Conservation (phyloP, 2,113 vertebrate genomes). For the Pogonocichla stellata region DNA sequence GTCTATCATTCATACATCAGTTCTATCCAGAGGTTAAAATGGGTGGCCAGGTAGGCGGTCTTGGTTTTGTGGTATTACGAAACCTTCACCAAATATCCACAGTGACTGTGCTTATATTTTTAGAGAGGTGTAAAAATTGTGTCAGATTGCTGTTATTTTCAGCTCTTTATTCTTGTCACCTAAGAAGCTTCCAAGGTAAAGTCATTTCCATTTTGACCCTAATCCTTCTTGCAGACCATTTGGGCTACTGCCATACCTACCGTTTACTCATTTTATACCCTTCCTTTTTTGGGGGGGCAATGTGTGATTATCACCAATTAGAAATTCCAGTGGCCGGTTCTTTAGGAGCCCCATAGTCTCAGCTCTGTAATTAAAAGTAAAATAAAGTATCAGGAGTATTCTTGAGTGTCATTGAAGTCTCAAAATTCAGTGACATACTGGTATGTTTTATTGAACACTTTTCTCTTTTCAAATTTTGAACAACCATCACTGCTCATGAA, state of each 20-base stretch:
- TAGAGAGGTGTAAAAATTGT: neutral
- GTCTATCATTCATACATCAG: neutral
- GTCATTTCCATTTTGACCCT: neutral
- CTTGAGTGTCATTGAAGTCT: neutral
- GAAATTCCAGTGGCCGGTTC: neutral
- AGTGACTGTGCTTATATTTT: neutral
- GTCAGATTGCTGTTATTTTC: neutral
- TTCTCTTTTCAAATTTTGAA: neutral
- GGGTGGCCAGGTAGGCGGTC: neutral
- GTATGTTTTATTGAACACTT: neutral
- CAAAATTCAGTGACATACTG: neutral
- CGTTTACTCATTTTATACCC: neutral
- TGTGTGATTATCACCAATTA: neutral
- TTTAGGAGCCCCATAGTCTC: neutral
- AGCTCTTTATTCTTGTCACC: neutral
- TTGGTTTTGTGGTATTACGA: conserved; percentile 15
- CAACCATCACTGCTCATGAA: neutral
- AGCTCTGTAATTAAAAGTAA: neutral
- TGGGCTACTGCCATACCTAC: neutral
- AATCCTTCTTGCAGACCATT: neutral
- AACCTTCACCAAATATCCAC: neutral
- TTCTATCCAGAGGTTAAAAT: neutral
- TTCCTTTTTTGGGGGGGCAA: accelerated
- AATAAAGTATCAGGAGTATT: neutral
- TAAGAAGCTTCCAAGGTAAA: neutral